Conservation (phyloP, 2,113 vertebrate species). For the Ammodytes dubius region DNA sequence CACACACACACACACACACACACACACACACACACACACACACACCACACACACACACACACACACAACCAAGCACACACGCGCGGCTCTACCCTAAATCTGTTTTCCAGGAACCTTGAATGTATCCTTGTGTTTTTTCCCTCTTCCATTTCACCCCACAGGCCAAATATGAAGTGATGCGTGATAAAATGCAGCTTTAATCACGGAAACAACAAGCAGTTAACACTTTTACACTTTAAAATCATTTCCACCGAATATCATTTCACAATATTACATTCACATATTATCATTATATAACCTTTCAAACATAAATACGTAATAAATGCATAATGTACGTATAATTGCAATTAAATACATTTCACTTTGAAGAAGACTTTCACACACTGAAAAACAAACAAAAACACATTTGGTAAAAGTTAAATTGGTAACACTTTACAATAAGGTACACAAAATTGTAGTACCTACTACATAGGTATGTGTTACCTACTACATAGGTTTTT, state of each 20-base stretch:
- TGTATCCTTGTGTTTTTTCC: not conserved
- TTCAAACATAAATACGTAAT: not conserved
- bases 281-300: too few species aligned
- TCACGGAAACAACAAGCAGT: constrained; percentile 20
- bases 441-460: too few species aligned
- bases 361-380: not conserved
- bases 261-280: not conserved
- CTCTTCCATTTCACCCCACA: not conserved
- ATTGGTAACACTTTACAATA: too few species aligned
- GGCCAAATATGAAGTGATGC: constrained; percentile 18
- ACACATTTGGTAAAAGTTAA: not conserved
- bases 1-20: constrained; percentile 26
- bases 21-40: constrained; percentile 19
- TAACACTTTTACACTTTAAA: not conserved
- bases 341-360: not conserved
- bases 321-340: not conserved
- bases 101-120: constrained; percentile 44
- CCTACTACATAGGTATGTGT: too few species aligned
- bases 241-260: not conserved
- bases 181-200: constrained; percentile 22
- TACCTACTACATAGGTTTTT: too few species aligned
- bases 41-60: too few species aligned
- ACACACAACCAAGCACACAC: too few species aligned
- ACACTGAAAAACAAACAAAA: constrained; percentile 1
- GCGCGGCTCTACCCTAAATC: constrained; percentile 16